These are phyloP conservation scores for Porphyrio hochstetteri DNA, from an alignment of 2,113 vertebrate species.

Conservation along the genomic window DNA sequence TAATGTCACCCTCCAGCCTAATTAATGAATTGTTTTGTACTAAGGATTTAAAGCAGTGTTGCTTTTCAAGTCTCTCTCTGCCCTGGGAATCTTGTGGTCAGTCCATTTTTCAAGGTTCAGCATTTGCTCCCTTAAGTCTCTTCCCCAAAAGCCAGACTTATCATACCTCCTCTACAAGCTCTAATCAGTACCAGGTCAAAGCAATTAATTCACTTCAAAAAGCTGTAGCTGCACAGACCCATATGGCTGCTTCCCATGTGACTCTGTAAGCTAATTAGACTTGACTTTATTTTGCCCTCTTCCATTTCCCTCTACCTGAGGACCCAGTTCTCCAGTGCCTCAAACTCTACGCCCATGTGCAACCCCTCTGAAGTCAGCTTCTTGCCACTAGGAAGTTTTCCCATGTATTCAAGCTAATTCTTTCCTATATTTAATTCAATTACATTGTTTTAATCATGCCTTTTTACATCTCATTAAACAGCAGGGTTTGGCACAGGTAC, in stretches of 20 bases:
- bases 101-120: not conserved
- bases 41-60: not conserved
- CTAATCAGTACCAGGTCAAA: slow-evolving; percentile 61
- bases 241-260: slow-evolving; percentile 53
- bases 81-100: not conserved
- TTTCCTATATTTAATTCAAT: slow-evolving; percentile 25
- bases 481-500: not conserved
- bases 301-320: slow-evolving; percentile 6
- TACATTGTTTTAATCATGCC: not conserved
- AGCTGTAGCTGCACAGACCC: slow-evolving; percentile 25
- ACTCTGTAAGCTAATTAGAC: slow-evolving; percentile 39
- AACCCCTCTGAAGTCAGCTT: not conserved
- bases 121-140: not conserved
- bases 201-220: slow-evolving; percentile 67
- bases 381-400: not conserved
- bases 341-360: not conserved
- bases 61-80: not conserved
- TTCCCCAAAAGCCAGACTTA: not conserved
- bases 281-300: slow-evolving; percentile 50
- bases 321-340: not conserved
- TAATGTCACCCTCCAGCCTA: not conserved
- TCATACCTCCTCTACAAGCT: not conserved
- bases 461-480: not conserved
- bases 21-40: not conserved
- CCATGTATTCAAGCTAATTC: not conserved